Conservation (phyloP, 2,113 vertebrate genomes). For the Callocephalon fimbriatum region DNA sequence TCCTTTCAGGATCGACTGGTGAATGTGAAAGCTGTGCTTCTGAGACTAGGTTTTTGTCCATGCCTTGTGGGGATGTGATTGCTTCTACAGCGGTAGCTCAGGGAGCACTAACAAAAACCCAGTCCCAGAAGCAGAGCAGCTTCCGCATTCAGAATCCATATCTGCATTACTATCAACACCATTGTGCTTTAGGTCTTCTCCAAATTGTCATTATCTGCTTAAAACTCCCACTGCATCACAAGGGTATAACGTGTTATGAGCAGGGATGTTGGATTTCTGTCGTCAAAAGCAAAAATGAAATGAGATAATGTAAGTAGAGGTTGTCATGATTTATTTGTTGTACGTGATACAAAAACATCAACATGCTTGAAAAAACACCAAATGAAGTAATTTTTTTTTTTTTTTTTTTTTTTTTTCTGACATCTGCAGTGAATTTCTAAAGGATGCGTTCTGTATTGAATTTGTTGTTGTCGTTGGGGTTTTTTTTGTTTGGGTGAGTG, state of each 20-base stretch:
- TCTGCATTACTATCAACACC: neutral
- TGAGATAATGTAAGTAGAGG: accelerated
- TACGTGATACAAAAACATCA: neutral
- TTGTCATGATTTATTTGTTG: neutral
- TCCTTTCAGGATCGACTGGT: neutral
- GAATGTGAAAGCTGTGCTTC: neutral
- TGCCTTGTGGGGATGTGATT: neutral
- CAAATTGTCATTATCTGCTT: neutral
- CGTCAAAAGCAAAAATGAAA: neutral
- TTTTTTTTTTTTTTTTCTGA: neutral
- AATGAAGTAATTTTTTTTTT: neutral
- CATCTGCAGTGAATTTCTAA: neutral
- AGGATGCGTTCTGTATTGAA: neutral
- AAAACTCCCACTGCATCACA: neutral
- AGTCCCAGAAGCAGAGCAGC: neutral
- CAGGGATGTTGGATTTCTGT: neutral
- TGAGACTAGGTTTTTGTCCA: neutral
- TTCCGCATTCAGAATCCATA: neutral
- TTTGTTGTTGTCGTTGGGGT: neutral
- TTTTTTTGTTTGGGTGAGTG: neutral
- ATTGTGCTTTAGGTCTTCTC: neutral
- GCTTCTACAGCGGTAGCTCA: neutral
- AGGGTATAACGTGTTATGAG: neutral
- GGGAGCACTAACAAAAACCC: neutral
- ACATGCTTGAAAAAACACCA: neutral